Conservation (phyloP, 2,113 vertebrate genomes). For the Chrysemys picta region DNA sequence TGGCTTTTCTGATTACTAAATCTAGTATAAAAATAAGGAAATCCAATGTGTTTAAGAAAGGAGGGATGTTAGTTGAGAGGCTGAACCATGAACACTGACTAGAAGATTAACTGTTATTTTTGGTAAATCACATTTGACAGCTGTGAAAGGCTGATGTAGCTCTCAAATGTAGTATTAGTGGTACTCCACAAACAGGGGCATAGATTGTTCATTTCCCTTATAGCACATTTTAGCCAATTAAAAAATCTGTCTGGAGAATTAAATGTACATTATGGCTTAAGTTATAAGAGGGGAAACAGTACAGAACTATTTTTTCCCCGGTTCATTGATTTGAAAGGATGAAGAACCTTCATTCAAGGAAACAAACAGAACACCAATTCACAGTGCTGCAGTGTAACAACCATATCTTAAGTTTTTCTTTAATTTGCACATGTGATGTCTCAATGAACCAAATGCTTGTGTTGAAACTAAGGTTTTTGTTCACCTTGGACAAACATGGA, state of each 20-base stretch:
- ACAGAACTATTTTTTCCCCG: not conserved
- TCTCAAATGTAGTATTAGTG: not conserved
- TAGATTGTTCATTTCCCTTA: not conserved
- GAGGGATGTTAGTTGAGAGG: not conserved
- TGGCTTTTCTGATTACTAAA: not conserved
- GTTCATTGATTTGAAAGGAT: not conserved
- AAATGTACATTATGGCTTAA: not conserved
- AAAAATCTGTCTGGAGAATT: not conserved
- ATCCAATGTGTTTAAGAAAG: not conserved
- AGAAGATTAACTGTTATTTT: not conserved
- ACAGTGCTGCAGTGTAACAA: not conserved
- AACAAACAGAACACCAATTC: not conserved
- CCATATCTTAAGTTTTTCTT: not conserved
- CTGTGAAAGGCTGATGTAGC: too few relatives aligned
- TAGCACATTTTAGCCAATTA: not conserved
- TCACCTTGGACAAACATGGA: not conserved
- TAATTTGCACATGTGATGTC: too few relatives aligned
- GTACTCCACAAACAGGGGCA: not conserved
- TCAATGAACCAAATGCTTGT: not conserved
- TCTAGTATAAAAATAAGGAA: not conserved
- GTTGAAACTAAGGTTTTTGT: not conserved
- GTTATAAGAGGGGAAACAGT: not conserved
- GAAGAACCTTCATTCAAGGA: not conserved
- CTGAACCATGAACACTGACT: not conserved
- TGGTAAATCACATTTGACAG: not conserved